A percentile compares a stretch with the other conserved stretches of the same genome.
Conservation (phyloP, 2,888 invertebrate species). For the Palloptera scutellata region DNA sequence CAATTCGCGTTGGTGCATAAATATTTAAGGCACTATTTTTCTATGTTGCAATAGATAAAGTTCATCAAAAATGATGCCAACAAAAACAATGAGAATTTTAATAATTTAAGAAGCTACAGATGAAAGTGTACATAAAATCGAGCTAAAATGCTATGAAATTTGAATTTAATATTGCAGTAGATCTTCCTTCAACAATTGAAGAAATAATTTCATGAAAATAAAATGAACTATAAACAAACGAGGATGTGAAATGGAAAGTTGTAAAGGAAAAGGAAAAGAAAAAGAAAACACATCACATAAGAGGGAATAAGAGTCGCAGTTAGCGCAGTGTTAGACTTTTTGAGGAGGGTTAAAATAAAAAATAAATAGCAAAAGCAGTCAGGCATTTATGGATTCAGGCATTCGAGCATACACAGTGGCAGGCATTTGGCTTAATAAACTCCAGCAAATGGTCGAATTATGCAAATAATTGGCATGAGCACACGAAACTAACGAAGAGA, state of each 20-base stretch:
- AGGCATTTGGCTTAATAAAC: slow-evolving; percentile 11
- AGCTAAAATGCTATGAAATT: background rate
- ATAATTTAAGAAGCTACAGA: background rate
- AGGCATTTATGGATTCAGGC: background rate
- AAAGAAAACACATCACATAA: background rate
- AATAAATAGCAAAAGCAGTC: background rate
- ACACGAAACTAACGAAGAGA: too few species aligned
- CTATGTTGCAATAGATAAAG: too few species aligned
- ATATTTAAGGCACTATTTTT: too few species aligned
- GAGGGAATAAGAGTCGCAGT: too few species aligned
- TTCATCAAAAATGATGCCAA: background rate
- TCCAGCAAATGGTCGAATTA: slow-evolving; percentile 29
- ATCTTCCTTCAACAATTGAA: background rate
- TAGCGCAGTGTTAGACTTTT: too few species aligned
- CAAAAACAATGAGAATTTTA: background rate
- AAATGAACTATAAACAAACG: background rate
- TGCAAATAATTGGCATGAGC: slow-evolving; percentile 12
- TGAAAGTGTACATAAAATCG: background rate
- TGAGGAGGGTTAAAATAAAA: too few species aligned
- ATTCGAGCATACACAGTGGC: background rate
- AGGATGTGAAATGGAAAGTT: background rate
- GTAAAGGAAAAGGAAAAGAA: background rate
- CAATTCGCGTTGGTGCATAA: too few species aligned
- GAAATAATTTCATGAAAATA: too few species aligned
- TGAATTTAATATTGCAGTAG: background rate